phyloP scores from a whole-genome alignment of 2,888 invertebrate genomes.

The Acleris emargana region DNA sequence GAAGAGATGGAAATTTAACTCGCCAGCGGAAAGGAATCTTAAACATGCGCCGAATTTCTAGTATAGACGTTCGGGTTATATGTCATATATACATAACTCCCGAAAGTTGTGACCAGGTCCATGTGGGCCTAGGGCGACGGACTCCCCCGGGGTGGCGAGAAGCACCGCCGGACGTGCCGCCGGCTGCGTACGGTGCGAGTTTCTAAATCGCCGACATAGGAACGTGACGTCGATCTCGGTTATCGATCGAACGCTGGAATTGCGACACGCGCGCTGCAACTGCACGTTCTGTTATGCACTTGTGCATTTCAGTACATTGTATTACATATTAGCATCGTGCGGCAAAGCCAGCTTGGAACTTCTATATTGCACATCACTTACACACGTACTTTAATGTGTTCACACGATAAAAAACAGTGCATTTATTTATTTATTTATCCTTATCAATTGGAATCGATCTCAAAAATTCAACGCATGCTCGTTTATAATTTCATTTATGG shows the following conservation, averaged over 20 bases:
- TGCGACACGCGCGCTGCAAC: constrained; percentile 42
- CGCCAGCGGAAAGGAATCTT: too few species aligned
- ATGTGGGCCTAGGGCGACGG: constrained; percentile 39
- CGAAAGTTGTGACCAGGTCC: too few species aligned
- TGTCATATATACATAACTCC: too few species aligned
- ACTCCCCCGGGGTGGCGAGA: constrained; percentile 39
- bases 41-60: too few species aligned
- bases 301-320: constrained; percentile 36
- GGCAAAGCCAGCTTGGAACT: background rate
- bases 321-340: constrained; percentile 12
- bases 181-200: constrained; percentile 33
- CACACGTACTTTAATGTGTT: background rate
- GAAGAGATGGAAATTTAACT: too few species aligned
- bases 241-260: constrained; percentile 43
- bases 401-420: background rate
- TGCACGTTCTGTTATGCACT: constrained; percentile 39
- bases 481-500: too few species aligned
- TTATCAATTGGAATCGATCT: too few species aligned
- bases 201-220: constrained; percentile 40
- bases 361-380: background rate
- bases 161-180: constrained; percentile 36
- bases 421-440: too few species aligned
- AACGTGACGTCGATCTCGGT: constrained; percentile 49
- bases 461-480: too few species aligned
- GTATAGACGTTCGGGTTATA: too few species aligned